A percentile compares a stretch with the other conserved stretches of the same genome.
Evolutionary conservation across 2,888 invertebrate genomes (phyloP).

Genomic region (Palloptera scutellata): DNA sequence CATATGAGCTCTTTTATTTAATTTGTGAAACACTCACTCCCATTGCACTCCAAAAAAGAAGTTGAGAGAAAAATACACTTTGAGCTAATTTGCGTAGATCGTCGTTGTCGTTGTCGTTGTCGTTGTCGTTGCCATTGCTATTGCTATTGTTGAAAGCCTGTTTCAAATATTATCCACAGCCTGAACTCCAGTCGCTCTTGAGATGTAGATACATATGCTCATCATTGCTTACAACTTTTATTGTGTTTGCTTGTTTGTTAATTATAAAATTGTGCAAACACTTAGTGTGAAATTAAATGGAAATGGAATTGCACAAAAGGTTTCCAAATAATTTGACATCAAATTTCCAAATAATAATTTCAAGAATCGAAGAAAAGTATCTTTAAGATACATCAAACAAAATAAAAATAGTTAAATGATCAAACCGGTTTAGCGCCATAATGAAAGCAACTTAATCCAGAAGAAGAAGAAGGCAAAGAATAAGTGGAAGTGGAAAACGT

Average conservation of each 20-base stretch:
- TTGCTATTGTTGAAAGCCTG: constrained; percentile 10
- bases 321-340: no score
- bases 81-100: background rate
- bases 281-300: no score
- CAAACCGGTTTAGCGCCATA: constrained; percentile 55
- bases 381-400: no score
- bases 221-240: background rate
- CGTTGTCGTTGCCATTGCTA: constrained; percentile 13
- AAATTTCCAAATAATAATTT: no score
- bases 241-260: no score
- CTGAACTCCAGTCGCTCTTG: no score
- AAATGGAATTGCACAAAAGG: no score
- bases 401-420: constrained; percentile 43
- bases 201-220: background rate
- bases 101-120: constrained; percentile 7
- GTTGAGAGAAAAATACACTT: background rate
- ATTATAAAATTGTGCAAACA: no score
- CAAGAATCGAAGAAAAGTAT: no score
- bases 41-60: no score
- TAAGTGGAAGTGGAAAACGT: background rate
- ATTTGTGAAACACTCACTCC: no score
- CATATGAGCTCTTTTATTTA: no score
- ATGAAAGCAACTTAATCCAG: constrained; percentile 12
- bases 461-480: background rate
- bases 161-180: background rate